phyloP scores from a whole-genome alignment of 2,113 vertebrate species.

The Oncorhynchus tshawytscha region DNA sequence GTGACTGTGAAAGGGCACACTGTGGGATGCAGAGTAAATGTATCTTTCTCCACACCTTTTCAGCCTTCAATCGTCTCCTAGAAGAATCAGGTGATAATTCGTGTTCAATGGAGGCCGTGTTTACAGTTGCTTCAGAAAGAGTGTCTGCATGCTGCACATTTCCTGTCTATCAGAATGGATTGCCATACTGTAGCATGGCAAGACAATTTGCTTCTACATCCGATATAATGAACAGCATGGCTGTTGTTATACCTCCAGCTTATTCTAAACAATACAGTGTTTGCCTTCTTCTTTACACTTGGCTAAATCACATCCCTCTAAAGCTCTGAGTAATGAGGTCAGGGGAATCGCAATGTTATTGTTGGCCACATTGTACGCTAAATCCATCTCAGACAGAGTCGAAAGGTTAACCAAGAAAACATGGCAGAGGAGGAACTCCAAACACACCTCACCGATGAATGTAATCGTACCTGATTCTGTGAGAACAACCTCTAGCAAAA shows the following conservation, averaged over 20 bases:
- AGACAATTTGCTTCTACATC: not conserved
- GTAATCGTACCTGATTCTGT: slow-evolving; percentile 26
- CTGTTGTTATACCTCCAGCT: not conserved
- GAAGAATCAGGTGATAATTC: too few relatives aligned
- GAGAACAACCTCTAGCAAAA: slow-evolving; percentile 17
- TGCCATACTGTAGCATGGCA: not conserved
- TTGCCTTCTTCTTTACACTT: not conserved
- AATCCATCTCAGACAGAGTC: not conserved
- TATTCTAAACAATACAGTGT: not conserved
- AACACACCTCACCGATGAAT: slow-evolving; percentile 10
- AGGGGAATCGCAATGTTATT: not conserved
- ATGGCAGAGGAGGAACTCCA: not conserved
- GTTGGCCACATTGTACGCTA: not conserved
- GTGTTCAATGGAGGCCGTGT: too few relatives aligned
- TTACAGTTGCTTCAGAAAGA: too few relatives aligned
- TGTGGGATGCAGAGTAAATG: too few relatives aligned
- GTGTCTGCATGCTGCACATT: not conserved
- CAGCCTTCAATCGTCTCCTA: too few relatives aligned
- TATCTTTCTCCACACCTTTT: too few relatives aligned
- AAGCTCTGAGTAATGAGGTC: not conserved
- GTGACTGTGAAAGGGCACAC: too few relatives aligned
- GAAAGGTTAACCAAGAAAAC: not conserved
- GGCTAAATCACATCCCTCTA: not conserved
- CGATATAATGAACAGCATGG: not conserved
- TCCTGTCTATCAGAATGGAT: not conserved